phyloP scores from a whole-genome alignment of 2,888 invertebrate species.

The Metallyticus violacea region DNA sequence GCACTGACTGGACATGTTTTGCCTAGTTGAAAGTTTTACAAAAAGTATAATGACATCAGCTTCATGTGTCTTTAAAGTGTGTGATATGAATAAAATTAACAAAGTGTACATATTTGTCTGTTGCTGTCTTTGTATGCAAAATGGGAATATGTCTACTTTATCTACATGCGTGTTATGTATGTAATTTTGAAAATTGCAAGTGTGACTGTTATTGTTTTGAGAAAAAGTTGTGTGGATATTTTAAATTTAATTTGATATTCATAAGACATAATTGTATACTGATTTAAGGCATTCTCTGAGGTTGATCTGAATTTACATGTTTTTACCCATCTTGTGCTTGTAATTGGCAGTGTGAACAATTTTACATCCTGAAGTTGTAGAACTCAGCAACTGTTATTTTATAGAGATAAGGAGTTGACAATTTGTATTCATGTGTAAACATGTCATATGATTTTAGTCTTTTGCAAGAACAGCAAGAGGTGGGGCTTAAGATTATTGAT shows the following conservation, averaged over 20 bases:
- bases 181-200: background rate
- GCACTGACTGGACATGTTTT: background rate
- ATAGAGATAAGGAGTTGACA: no score
- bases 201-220: background rate
- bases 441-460: no score
- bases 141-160: conserved; percentile 1
- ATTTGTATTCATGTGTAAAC: no score
- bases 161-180: background rate
- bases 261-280: background rate
- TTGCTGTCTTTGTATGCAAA: background rate
- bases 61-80: background rate
- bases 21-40: background rate
- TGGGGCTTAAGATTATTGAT: no score
- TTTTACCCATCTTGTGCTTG: background rate
- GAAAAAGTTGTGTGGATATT: background rate
- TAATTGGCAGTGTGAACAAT: background rate
- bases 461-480: no score
- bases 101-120: conserved; percentile 18
- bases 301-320: background rate
- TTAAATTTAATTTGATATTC: background rate
- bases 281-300: background rate
- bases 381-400: background rate
- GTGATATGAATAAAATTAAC: background rate
- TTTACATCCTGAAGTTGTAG: background rate
- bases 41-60: background rate